Evolutionary conservation across 2,797 vertebrate genomes (phyloP).

Genomic region (Holocentrus rufus): DNA sequence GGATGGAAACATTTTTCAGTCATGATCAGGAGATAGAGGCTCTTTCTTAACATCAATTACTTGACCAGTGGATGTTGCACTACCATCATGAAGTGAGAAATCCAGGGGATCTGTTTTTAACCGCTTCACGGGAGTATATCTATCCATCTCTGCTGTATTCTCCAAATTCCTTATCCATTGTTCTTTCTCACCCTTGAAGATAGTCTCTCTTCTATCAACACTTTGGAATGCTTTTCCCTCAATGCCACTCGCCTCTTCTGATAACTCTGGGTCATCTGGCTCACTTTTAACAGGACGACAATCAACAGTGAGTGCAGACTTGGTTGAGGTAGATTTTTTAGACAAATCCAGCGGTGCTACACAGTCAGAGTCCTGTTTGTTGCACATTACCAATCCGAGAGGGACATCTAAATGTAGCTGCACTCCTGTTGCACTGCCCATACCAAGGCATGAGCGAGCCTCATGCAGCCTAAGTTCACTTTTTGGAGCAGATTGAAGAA

Average conservation of each 20-base stretch:
- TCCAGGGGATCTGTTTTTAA: constrained; percentile 27
- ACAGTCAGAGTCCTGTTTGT: constrained; percentile 17
- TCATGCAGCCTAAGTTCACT: neutral
- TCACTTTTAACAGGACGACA: constrained; percentile 57
- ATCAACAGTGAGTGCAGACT: neutral
- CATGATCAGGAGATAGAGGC: constrained; percentile 10
- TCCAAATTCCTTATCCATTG: neutral
- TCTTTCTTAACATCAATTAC: constrained; percentile 52
- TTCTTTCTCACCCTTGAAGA: neutral
- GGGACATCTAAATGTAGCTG: neutral
- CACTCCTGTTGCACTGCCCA: neutral
- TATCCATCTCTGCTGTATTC: neutral
- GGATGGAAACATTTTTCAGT: neutral
- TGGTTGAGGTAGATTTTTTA: constrained; percentile 34
- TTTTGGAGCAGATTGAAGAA: neutral
- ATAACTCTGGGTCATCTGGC: constrained; percentile 39
- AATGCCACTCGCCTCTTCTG: neutral
- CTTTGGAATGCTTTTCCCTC: constrained; percentile 8
- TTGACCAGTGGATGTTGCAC: constrained; percentile 14
- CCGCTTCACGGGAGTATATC: constrained; percentile 13
- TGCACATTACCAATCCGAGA: constrained; percentile 31
- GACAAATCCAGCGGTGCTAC: constrained; percentile 74
- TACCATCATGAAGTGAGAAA: neutral
- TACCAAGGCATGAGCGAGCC: neutral
- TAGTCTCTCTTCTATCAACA: neutral